Base-by-base conservation (phyloP, 1,140 invertebrate genomes). In the Trinorchestia longiramus region DNA sequence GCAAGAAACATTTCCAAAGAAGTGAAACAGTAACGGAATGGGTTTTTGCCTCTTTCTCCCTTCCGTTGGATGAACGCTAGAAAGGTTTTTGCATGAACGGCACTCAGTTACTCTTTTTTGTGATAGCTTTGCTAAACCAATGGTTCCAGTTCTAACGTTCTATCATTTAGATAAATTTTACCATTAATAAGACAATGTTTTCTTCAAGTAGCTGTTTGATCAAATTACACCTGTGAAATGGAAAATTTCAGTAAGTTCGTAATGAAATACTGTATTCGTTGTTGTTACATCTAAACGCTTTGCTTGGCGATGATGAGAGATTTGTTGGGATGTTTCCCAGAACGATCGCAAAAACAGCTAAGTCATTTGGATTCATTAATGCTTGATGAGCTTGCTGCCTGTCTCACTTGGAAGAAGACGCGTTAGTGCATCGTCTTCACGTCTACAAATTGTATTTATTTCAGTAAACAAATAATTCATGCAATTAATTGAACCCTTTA, bases 1-100 rank as follows among this genome's bases (percentile, higher is more conserved):
- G 62, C 62, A 77, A 77, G 62, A 77, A 77, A 23, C 62, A 28
- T 77, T 77, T 77, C 15, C 62, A 43, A 90, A 90, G 88, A 90
- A 90, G 43, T 41, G 43, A 90, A 90, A 90, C 88, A 43, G 88
- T 90, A 42, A 42, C 88, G 88, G 88, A 28, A 28, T 87, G n/a
- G 28, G 88, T 90, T 90, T 90, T 90, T 90, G 88, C 88, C 88
- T 42, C 43, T 43, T 28, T 90, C 88, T 90, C 88, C 62, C 43
- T 90, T 90, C 88, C 88, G 88, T 43, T 90, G 88, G 43, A 41
- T 41, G 88, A 41, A 43, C 88, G 88, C 28, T 42, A 41, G 88
- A 43, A 42, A 90, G 88, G 11, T 90, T 90, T 90, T 90, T 90
- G 43, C 88, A 15, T 19, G 41, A 90, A 41, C 43, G 42, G 28